These are phyloP conservation scores for Hucho hucho DNA, from an alignment of 2,113 vertebrate genomes.

Conservation along the genomic window DNA sequence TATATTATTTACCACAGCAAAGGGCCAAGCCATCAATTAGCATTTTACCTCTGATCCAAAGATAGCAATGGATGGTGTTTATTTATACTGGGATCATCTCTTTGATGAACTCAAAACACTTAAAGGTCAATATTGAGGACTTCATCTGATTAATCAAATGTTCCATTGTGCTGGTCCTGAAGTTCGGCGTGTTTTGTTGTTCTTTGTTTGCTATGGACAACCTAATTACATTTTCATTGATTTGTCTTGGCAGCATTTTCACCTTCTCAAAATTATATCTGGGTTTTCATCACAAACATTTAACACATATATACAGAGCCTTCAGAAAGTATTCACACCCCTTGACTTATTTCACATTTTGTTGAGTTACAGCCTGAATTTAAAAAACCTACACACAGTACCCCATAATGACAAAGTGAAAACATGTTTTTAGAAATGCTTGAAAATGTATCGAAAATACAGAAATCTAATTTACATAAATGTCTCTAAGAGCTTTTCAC, in stretches of 20 bases:
- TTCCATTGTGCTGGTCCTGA: slow-evolving; percentile 14
- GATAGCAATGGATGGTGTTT: slow-evolving; percentile 1
- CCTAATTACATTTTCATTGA: slow-evolving; percentile 43
- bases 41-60: background rate
- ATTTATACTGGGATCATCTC: background rate
- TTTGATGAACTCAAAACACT: background rate
- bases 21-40: background rate
- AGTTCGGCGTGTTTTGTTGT: slow-evolving; percentile 17
- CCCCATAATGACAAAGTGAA: too few species aligned
- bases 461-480: too few species aligned
- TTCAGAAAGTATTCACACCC: too few species aligned
- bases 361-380: too few species aligned
- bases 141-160: slow-evolving; percentile 29
- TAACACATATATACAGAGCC: slow-evolving; percentile 6
- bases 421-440: too few species aligned
- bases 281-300: slow-evolving; percentile 31
- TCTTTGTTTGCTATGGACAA: slow-evolving; percentile 30
- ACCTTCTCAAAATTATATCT: slow-evolving; percentile 28
- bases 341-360: too few species aligned
- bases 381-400: too few species aligned
- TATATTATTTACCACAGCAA: background rate
- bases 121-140: slow-evolving; percentile 3
- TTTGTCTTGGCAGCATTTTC: slow-evolving; percentile 40
- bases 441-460: too few species aligned
- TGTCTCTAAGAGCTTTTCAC: too few species aligned